Conservation (phyloP, 2,113 vertebrate genomes). For the Dunckerocampus dactyliophorus region DNA sequence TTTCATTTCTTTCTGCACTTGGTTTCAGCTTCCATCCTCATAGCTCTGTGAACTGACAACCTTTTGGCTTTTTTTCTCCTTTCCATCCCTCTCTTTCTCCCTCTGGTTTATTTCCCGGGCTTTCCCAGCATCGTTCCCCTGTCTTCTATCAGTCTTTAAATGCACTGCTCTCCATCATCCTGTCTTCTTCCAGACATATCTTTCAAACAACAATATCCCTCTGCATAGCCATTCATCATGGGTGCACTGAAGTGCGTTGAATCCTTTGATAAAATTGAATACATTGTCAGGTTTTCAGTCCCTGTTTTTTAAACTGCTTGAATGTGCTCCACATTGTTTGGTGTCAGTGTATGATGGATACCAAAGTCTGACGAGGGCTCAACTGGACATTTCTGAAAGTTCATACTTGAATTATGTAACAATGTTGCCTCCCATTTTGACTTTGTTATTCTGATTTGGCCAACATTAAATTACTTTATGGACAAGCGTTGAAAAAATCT, state of each 20-base stretch:
- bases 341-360: slow-evolving; percentile 9
- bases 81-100: slow-evolving; percentile 18
- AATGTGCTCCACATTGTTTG: slow-evolving; percentile 12
- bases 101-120: slow-evolving; percentile 24
- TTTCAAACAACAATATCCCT: slow-evolving; percentile 21
- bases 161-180: slow-evolving; percentile 37
- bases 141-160: slow-evolving; percentile 18
- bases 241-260: slow-evolving; percentile 33
- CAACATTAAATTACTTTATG: too few species aligned
- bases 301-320: slow-evolving; percentile 21
- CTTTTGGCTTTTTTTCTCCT: slow-evolving; percentile 13
- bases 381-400: not conserved
- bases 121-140: slow-evolving; percentile 8
- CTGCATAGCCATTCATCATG: slow-evolving; percentile 30
- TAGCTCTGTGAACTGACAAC: not conserved
- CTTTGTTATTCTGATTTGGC: slow-evolving; percentile 10
- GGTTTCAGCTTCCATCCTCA: not conserved
- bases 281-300: slow-evolving; percentile 19
- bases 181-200: slow-evolving; percentile 29
- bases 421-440: not conserved
- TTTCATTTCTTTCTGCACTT: slow-evolving; percentile 9
- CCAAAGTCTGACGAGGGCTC: slow-evolving; percentile 4
- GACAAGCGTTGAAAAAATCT: too few species aligned
- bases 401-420: slow-evolving; percentile 1
- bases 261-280: slow-evolving; percentile 29